phyloP scores from a whole-genome alignment of 2,797 vertebrate genomes.

The Dryobates pubescens region DNA sequence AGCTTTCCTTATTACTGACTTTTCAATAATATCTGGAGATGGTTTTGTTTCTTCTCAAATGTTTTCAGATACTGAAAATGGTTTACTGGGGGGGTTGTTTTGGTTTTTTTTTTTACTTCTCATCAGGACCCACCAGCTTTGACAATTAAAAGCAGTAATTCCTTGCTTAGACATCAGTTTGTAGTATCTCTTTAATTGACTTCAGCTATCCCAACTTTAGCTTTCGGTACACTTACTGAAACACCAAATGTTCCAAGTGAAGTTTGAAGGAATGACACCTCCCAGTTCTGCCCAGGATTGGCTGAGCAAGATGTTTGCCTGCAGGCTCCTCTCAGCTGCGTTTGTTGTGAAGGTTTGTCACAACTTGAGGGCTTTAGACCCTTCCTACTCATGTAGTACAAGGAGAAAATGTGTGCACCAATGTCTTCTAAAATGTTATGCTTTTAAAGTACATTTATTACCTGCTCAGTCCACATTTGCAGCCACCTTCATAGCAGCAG shows the following conservation, averaged over 20 bases:
- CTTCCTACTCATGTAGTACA: not conserved
- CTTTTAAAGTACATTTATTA: not conserved
- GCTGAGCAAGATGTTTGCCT: not conserved
- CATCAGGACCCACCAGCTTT: not conserved
- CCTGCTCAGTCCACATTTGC: not conserved
- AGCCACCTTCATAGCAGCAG: not conserved
- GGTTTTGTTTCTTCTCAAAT: slow-evolving; percentile 12
- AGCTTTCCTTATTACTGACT: slow-evolving; percentile 19
- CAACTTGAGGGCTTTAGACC: not conserved
- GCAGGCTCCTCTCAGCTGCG: not conserved
- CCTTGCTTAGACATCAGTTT: not conserved
- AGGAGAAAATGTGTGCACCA: not conserved
- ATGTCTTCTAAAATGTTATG: not conserved
- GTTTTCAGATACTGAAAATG: not conserved
- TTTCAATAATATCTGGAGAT: slow-evolving; percentile 7
- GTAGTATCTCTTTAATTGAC: not conserved
- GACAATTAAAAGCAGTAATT: slow-evolving; percentile 10
- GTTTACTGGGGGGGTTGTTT: no score
- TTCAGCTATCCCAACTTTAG: not conserved
- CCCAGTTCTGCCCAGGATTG: not conserved
- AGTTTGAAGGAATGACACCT: not conserved
- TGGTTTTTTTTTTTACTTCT: not conserved
- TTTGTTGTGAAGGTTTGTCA: not conserved
- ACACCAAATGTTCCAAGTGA: not conserved
- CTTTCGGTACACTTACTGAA: not conserved